phyloP scores from a whole-genome alignment of 2,888 invertebrate species.

The Leptinotarsa tumamoca region DNA sequence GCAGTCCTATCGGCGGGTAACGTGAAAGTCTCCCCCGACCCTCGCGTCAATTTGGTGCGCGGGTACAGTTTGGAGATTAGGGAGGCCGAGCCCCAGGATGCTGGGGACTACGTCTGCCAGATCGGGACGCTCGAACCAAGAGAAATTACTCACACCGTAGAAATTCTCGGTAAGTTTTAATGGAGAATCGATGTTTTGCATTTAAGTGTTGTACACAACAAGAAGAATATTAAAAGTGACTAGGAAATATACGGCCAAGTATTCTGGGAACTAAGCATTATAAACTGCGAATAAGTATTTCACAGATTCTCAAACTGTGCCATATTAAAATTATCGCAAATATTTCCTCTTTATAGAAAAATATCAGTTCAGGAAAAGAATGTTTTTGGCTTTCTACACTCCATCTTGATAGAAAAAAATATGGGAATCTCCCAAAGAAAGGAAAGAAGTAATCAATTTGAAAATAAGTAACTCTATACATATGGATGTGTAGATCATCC shows the following conservation, averaged over 20 bases:
- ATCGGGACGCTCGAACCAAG: constrained; percentile 75
- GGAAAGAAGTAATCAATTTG: too few relatives aligned
- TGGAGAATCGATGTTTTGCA: constrained; percentile 45
- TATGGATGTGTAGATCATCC: too few relatives aligned
- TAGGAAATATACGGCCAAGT: constrained; percentile 17
- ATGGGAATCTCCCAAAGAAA: too few relatives aligned
- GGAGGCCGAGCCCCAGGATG: constrained; percentile 74
- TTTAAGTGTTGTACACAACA: constrained; percentile 32
- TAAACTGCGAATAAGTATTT: neutral
- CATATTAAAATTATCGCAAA: too few relatives aligned
- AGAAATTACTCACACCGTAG: constrained; percentile 76
- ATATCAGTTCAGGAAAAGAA: too few relatives aligned
- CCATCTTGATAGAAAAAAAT: too few relatives aligned
- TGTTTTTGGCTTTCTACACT: too few relatives aligned
- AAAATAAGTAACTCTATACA: too few relatives aligned
- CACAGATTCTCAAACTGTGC: too few relatives aligned
- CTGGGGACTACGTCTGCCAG: constrained; percentile 77
- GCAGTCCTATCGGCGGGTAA: constrained; percentile 75
- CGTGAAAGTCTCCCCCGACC: constrained; percentile 75
- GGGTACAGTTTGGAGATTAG: constrained; percentile 76
- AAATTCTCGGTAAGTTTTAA: constrained; percentile 73
- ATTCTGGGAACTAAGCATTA: neutral
- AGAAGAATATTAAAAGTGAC: constrained; percentile 26
- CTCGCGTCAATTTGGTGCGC: constrained; percentile 72
- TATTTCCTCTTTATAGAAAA: too few relatives aligned